phyloP scores from a whole-genome alignment of 2,888 invertebrate genomes.

The Oeneis ivallda region DNA sequence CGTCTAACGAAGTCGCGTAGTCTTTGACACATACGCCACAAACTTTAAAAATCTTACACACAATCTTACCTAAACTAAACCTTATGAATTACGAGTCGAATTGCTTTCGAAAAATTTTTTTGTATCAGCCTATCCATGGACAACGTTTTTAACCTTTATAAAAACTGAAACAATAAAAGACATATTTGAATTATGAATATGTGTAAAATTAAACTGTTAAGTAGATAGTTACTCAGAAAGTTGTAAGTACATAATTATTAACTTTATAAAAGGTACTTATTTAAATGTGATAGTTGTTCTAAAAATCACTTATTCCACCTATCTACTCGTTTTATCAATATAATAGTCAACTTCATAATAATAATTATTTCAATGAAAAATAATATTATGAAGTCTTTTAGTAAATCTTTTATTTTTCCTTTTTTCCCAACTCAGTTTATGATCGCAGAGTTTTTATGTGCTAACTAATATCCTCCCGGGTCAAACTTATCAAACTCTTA shows the following conservation, averaged over 20 bases:
- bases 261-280: not conserved
- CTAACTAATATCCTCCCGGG: constrained; percentile 2
- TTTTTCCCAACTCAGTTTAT: not conserved
- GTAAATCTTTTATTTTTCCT: not conserved
- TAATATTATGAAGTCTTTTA: not conserved
- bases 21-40: too few species aligned
- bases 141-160: not conserved
- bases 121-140: not conserved
- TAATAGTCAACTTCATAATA: not conserved
- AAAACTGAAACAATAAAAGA: too few species aligned
- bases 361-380: not conserved
- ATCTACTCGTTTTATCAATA: not conserved
- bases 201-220: too few species aligned
- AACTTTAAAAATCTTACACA: too few species aligned
- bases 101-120: not conserved
- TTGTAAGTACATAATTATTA: too few species aligned
- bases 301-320: too few species aligned
- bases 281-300: too few species aligned
- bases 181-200: not conserved
- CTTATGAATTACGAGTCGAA: not conserved
- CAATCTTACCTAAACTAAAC: not conserved
- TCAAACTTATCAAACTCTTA: constrained; percentile 20
- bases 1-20: too few species aligned
- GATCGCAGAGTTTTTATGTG: not conserved
- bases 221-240: not conserved